These are phyloP conservation scores for Ammodytes dubius DNA, from an alignment of 2,113 vertebrate genomes.

Conservation along the genomic window DNA sequence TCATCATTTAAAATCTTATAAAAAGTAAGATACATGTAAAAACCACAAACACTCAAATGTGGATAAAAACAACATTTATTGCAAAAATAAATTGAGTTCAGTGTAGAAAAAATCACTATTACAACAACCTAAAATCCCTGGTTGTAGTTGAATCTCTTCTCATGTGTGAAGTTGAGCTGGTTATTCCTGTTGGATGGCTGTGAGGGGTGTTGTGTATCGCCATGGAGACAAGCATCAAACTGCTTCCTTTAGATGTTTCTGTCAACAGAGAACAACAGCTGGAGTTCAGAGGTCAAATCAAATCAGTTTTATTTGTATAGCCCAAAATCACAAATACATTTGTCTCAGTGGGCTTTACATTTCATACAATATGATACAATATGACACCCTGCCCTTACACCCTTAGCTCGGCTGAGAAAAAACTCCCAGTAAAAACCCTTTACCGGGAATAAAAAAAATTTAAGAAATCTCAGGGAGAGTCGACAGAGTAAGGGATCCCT, in stretches of 20 bases:
- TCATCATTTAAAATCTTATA: background rate
- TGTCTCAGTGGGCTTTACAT: no score
- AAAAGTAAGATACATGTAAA: background rate
- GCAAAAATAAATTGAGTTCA: no score
- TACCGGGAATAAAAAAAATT: no score
- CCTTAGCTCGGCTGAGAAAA: no score
- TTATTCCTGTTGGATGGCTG: background rate
- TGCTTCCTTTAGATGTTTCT: conserved; percentile 42
- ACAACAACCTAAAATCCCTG: background rate
- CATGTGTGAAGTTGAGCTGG: background rate
- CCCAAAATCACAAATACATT: no score
- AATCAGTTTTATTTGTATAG: background rate
- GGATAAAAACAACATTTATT: background rate
- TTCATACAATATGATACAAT: no score
- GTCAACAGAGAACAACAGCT: conserved; percentile 12
- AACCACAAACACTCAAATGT: background rate
- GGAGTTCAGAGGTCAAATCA: background rate
- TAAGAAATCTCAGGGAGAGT: background rate
- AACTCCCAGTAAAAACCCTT: no score
- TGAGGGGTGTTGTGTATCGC: background rate
- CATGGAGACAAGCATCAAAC: conserved; percentile 21
- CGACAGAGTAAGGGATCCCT: no score
- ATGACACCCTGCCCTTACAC: no score
- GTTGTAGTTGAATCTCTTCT: conserved; percentile 10
- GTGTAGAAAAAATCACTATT: no score